Conservation (phyloP, 2,113 vertebrate species). For the Megaceryle maxima region DNA sequence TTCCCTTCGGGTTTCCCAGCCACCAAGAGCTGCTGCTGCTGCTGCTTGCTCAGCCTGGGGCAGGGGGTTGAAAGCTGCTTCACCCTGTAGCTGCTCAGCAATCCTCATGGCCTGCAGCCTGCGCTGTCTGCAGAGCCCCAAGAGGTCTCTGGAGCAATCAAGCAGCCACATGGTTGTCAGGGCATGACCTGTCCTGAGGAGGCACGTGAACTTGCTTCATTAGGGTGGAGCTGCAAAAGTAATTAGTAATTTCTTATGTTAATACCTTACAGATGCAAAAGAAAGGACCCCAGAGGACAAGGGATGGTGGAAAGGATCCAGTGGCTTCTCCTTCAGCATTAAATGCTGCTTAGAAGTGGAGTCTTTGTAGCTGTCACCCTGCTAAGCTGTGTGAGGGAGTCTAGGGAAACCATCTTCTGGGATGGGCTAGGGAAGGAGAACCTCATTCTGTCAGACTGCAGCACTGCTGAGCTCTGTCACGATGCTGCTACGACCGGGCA, state of each 20-base stretch:
- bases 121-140: neutral
- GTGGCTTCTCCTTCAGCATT: neutral
- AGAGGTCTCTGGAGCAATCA: neutral
- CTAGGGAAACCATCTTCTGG: neutral
- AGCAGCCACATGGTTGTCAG: neutral
- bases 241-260: neutral
- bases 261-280: neutral
- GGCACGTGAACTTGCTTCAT: neutral
- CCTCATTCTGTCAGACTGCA: neutral
- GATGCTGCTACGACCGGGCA: rapidly evolving
- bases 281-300: constrained; percentile 13
- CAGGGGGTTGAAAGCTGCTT: neutral
- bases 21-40: neutral
- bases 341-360: neutral
- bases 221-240: constrained; percentile 11
- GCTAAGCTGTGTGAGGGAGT: rapidly evolving
- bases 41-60: rapidly evolving
- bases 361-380: neutral
- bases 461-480: neutral
- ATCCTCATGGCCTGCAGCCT: neutral
- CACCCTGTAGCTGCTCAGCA: neutral
- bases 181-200: neutral
- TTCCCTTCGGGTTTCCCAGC: neutral
- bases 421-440: neutral
- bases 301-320: neutral